Conservation (phyloP, 2,888 invertebrate species). For the Lithosia quadra region DNA sequence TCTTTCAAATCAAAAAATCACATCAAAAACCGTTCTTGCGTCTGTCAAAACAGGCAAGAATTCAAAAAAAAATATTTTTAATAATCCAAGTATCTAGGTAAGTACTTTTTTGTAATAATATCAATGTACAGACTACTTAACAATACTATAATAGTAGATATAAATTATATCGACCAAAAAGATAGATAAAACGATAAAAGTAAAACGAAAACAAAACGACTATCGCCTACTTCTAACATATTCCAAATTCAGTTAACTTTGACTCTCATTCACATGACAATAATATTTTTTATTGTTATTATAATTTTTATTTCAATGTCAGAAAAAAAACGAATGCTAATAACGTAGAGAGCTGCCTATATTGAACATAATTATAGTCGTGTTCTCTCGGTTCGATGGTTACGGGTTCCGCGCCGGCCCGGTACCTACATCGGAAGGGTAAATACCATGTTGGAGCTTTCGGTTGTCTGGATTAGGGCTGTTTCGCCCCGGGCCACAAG, state of each 20-base stretch:
- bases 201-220: not conserved
- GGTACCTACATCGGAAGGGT: slow-evolving; percentile 33
- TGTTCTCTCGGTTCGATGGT: slow-evolving; percentile 61
- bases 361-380: slow-evolving; percentile 73
- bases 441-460: slow-evolving; percentile 48
- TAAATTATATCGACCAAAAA: no score
- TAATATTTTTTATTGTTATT: slow-evolving; percentile 66
- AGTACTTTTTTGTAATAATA: no score
- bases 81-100: no score
- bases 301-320: slow-evolving; percentile 63
- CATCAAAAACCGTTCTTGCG: no score
- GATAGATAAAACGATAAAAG: not conserved
- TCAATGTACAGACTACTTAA: no score
- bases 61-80: no score
- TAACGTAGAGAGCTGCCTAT: slow-evolving; percentile 64
- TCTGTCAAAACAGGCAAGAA: no score
- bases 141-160: no score
- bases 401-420: slow-evolving; percentile 53
- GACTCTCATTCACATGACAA: slow-evolving; percentile 50
- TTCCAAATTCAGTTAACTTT: slow-evolving; percentile 35
- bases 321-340: slow-evolving; percentile 62
- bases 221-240: not conserved
- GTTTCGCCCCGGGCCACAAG: slow-evolving; percentile 26
- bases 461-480: slow-evolving; percentile 40
- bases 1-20: no score